Conservation (phyloP, 2,888 invertebrate genomes). For the Terebella lapidaria region DNA sequence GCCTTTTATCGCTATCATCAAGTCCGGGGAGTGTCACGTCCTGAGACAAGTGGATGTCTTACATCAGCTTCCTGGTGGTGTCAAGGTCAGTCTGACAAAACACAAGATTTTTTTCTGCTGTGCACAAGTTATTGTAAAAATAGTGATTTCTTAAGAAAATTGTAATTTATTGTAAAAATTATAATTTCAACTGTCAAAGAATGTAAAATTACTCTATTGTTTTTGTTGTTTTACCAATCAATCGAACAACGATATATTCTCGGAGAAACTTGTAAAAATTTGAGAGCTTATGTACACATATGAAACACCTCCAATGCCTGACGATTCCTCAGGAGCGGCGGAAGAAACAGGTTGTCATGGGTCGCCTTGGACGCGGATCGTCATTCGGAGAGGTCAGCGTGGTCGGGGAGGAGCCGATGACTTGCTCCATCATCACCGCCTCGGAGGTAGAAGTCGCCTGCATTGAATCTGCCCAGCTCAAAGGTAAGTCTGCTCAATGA, state of each 20-base stretch:
- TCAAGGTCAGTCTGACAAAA: slow-evolving; percentile 33
- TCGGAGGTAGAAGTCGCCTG: slow-evolving; percentile 40
- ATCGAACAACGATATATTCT: no score
- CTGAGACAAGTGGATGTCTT: slow-evolving; percentile 44
- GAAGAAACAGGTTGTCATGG: slow-evolving; percentile 49
- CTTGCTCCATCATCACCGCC: slow-evolving; percentile 47
- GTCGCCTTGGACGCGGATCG: slow-evolving; percentile 37
- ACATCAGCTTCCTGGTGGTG: slow-evolving; percentile 36
- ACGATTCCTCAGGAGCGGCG: slow-evolving; percentile 42
- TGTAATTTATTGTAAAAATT: no score
- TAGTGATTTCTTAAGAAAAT: no score
- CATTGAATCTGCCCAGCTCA: slow-evolving; percentile 38
- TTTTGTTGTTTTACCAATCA: no score
- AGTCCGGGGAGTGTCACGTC: slow-evolving; percentile 47
- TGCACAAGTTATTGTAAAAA: no score
- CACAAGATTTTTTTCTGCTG: no score
- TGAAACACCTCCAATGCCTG: no score
- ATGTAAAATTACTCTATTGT: no score
- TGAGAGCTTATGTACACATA: no score
- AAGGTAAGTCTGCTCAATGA: slow-evolving; percentile 32
- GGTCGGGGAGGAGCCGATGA: slow-evolving; percentile 44
- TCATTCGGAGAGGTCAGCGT: slow-evolving; percentile 50
- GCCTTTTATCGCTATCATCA: slow-evolving; percentile 49
- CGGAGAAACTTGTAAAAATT: no score
- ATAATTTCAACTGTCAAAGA: no score